A percentile compares a stretch with the other conserved stretches of the same genome.
Evolutionary conservation across 2,113 vertebrate species (phyloP).

Genomic region (Rhineura floridana): DNA sequence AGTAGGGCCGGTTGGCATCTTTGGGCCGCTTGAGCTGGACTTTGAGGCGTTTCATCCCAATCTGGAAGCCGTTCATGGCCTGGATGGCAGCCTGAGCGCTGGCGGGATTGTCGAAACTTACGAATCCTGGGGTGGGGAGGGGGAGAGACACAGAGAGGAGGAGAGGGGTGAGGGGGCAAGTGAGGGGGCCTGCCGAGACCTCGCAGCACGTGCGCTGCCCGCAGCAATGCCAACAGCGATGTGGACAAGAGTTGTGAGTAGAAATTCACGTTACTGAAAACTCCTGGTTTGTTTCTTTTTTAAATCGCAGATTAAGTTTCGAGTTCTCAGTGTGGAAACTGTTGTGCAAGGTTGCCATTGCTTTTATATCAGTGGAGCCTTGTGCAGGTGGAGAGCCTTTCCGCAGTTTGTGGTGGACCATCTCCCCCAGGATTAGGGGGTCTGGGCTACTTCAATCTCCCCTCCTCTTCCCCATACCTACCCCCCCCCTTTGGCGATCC

Average conservation of each 20-base stretch:
- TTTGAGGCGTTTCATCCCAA: constrained; percentile 93
- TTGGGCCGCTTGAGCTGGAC: constrained; percentile 93
- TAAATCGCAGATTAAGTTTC: too few relatives aligned
- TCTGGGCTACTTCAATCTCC: background rate
- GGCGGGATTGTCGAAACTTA: constrained; percentile 93
- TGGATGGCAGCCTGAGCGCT: constrained; percentile 92
- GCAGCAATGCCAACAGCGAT: too few relatives aligned
- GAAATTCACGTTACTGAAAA: too few relatives aligned
- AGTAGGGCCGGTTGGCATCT: constrained; percentile 91
- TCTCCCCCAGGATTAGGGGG: background rate
- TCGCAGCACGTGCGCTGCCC: too few relatives aligned
- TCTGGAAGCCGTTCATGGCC: constrained; percentile 95
- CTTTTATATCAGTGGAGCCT: too few relatives aligned
- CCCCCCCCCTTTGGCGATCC: constrained; percentile 39
- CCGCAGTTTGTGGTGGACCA: background rate
- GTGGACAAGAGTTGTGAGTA: too few relatives aligned
- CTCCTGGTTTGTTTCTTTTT: too few relatives aligned
- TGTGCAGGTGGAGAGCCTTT: too few relatives aligned
- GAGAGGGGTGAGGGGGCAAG: background rate
- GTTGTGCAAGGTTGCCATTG: too few relatives aligned
- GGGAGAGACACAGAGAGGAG: background rate
- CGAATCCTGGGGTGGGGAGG: constrained; percentile 79
- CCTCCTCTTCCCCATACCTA: background rate
- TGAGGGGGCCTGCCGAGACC: constrained; percentile 34
- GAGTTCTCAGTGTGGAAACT: too few relatives aligned